Evolutionary conservation across 2,797 vertebrate genomes (phyloP), one percentile per base, ranked within the genome.

Genomic region (Enteromius paludinosus): DNA sequence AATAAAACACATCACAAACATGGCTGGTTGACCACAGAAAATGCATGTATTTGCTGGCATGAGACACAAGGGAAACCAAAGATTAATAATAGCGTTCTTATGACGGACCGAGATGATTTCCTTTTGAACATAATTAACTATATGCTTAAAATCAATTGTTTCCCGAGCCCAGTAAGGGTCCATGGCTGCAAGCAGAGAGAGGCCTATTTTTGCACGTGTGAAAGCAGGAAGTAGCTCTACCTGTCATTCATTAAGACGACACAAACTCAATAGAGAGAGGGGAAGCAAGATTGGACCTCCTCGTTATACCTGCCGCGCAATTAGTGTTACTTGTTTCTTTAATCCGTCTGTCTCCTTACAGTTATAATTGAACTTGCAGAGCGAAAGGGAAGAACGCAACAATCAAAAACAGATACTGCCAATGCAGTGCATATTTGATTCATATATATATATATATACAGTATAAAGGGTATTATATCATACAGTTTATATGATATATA

Each of bases 91-190:
- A 49, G 52, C 33, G 72, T 45, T 25, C 20, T 78, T 65, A 49
- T 81, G 62, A 28, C 43, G 70, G 72, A 72, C 71, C 84, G 87
- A 85, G 86, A 86, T 85, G 88, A 85, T 91, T 92, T 92, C 93
- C 93, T 94, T 94, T 91, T 92, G 81, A 89, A 90, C 91, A 93
- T 94, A 94, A 95, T 95, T 95, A 95, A 94, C 92, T 92, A 93
- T 93, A 94, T 91, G 93, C 92, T 94, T 92, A 92, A 94, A 94
- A 95, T 95, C 94, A 95, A 95, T 95, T 95, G 93, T 95, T 95
- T 95, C 93, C 93, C 92, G 91, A 90, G 91, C 93, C 88, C 94
- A 94, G 93, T 91, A 87, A 95, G 94, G 92, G 93, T 94, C 93
- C 93, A 88, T 87, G 93, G 87, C 93, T 91, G 90, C 93, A 91